Conservation (phyloP, 2,113 vertebrate species). For the Tetraodon nigroviridis region DNA sequence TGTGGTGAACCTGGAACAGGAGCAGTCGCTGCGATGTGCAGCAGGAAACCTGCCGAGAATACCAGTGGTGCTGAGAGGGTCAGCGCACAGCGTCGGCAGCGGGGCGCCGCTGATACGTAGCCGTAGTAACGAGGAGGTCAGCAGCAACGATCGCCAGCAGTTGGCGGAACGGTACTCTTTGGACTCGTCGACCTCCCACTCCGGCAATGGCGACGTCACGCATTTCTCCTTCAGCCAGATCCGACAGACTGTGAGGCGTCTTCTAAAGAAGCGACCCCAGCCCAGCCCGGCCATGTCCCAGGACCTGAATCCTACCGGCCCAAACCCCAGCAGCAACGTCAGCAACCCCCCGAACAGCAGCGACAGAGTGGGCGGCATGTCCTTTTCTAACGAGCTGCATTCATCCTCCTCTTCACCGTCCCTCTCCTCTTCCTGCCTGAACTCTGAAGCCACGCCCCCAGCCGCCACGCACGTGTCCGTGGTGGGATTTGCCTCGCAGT, state of each 20-base stretch:
- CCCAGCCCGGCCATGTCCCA: slow-evolving; percentile 57
- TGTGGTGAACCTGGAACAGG: slow-evolving; percentile 56
- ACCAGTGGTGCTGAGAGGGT: slow-evolving; percentile 29
- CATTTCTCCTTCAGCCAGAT: slow-evolving; percentile 83
- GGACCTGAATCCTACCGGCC: slow-evolving; percentile 47
- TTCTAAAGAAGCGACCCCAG: slow-evolving; percentile 79
- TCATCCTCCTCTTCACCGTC: slow-evolving; percentile 56
- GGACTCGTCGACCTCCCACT: slow-evolving; percentile 45
- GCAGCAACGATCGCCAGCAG: slow-evolving; percentile 35
- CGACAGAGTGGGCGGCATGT: slow-evolving; percentile 44
- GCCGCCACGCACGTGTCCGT: slow-evolving; percentile 24
- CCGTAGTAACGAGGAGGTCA: slow-evolving; percentile 81
- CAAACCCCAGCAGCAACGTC: slow-evolving; percentile 22
- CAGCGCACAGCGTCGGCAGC: slow-evolving; percentile 23
- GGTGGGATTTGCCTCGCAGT: slow-evolving; percentile 25
- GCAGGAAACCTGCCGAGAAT: slow-evolving; percentile 38
- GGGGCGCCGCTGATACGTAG: slow-evolving; percentile 43
- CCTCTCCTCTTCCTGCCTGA: slow-evolving; percentile 49
- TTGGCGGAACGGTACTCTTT: slow-evolving; percentile 52
- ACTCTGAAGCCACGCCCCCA: slow-evolving; percentile 54
- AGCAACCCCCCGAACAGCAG: slow-evolving; percentile 41
- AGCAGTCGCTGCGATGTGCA: slow-evolving; percentile 59
- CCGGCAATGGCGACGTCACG: slow-evolving; percentile 50
- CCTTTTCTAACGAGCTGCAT: slow-evolving; percentile 36
- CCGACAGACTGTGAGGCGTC: slow-evolving; percentile 75